Conservation (phyloP, 2,113 vertebrate species). For the Turnix velox region DNA sequence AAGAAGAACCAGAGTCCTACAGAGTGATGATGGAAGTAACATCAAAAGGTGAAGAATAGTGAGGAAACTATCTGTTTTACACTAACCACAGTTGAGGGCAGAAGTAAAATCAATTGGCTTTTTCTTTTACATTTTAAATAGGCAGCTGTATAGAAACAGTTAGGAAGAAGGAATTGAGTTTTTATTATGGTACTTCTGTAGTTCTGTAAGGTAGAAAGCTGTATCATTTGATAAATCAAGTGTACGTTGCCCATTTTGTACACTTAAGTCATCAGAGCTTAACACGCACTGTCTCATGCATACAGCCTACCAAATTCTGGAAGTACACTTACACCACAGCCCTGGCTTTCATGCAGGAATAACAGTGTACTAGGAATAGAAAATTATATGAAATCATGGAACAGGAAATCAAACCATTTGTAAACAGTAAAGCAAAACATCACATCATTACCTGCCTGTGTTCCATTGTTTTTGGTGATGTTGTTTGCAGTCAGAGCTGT, state of each 20-base stretch:
- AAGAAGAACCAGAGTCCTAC: background rate
- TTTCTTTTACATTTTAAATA: background rate
- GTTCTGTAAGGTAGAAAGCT: background rate
- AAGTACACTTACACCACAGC: background rate
- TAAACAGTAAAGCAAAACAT: background rate
- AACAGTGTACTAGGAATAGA: background rate
- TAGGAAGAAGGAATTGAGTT: background rate
- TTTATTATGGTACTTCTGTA: background rate
- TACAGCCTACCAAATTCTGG: background rate
- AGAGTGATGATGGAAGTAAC: background rate
- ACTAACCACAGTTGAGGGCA: background rate
- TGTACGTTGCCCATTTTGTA: background rate
- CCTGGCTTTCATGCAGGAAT: background rate
- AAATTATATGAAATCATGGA: background rate
- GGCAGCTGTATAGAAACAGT: background rate
- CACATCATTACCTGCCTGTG: conserved; percentile 53
- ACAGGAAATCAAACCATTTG: background rate
- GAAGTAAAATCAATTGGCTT: background rate
- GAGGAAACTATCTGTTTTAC: background rate
- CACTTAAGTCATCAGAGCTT: background rate
- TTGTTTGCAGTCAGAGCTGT: background rate
- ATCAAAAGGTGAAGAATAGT: background rate
- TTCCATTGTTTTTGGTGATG: conserved; percentile 20
- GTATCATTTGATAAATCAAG: background rate
- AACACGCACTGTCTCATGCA: background rate